Base-by-base conservation (phyloP, 2,888 invertebrate genomes). In the Orthosia gothica region DNA sequence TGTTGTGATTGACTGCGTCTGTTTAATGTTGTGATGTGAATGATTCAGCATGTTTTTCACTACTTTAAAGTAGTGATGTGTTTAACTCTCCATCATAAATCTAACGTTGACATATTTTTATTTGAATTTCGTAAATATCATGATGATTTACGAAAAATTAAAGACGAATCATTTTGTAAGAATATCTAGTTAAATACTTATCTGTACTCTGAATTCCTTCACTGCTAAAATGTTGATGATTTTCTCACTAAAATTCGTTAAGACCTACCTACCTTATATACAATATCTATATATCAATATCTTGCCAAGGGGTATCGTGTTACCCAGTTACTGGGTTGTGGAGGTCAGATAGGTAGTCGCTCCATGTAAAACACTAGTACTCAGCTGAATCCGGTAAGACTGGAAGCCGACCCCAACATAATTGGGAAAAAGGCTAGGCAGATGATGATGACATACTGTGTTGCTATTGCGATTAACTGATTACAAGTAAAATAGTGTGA, bases 21-120 rank as follows among this genome's bases (percentile, higher is more conserved):
- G 52, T 79, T 59, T 70, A 15, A 18, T 70, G n/a, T 32, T 54
- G 54, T 61, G 55, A 70, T 77, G 57, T 79, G 81, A 87, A 89
- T 93, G 93, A 93, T 91, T 93, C 91, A 92, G 92, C 92, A 91
- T 83, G 81, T 91, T 89, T 74, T 40, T 40, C 40, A 9, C 40
- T 40, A 40, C 9, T 40, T 9, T 32, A 32, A 32, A 32, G 12
- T 65, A 69, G 49, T 59, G 40, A 45, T 69, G 32, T 81, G 73
- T 87, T 79, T 85, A 79, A 70, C 61, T 54, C 32, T 67, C 23
- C 59, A 50, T 64, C 52, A 69, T 32, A 57, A 66, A 63, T 62
- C 32, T 55, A 61, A 63, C 7, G 52, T 65, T 62, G 58, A 23
- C 67, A 58, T 58, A 77, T 66, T 49, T 54, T 26, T 40, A 26